Conservation (phyloP, 2,797 vertebrate genomes). For the Urosaurus nigricauda region DNA sequence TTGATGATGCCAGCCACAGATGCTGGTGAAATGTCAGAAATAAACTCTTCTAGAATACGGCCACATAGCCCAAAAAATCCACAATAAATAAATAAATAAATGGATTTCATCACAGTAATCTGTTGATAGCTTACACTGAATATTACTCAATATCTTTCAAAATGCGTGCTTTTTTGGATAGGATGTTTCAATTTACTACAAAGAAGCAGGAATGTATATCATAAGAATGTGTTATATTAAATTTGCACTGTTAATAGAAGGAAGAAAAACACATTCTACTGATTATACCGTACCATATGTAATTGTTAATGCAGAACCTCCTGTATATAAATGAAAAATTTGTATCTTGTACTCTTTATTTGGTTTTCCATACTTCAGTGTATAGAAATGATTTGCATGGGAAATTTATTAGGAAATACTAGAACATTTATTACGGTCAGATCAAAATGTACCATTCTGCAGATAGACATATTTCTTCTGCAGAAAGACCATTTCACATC, state of each 20-base stretch:
- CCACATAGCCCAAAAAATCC: no score
- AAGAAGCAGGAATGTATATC: neutral
- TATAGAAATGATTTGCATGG: neutral
- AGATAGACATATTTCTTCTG: neutral
- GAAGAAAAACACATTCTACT: neutral
- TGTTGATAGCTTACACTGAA: neutral
- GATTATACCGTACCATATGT: neutral
- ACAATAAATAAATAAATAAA: no score
- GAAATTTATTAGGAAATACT: neutral
- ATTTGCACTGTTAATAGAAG: neutral
- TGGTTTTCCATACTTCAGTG: neutral
- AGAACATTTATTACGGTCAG: neutral
- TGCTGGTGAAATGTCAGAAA: no score
- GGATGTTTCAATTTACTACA: neutral
- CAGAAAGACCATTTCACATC: no score
- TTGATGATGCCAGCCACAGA: no score
- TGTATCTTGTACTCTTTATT: neutral
- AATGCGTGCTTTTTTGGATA: neutral
- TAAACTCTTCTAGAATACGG: no score
- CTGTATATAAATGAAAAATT: neutral
- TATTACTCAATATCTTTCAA: neutral
- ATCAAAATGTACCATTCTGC: neutral
- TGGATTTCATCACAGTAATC: neutral
- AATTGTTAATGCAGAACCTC: neutral
- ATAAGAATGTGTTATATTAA: neutral